phyloP scores from a whole-genome alignment of 2,113 vertebrate genomes.

The Excalfactoria chinensis region DNA sequence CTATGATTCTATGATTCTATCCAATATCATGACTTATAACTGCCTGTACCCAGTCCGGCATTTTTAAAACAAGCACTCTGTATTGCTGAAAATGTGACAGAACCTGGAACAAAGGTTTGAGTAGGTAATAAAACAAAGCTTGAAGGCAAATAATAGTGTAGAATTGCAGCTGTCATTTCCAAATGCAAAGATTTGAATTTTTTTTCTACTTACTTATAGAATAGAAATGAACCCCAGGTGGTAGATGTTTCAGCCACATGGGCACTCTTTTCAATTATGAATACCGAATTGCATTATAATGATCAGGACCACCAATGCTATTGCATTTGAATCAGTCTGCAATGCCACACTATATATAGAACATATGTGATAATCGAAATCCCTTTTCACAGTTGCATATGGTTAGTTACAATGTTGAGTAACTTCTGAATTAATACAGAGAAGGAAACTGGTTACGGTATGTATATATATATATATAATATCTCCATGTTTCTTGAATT shows the following conservation, averaged over 20 bases:
- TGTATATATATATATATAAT: background rate
- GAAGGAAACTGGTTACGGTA: background rate
- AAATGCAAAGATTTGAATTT: background rate
- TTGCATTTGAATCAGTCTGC: background rate
- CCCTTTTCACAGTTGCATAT: background rate
- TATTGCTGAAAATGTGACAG: slow-evolving; percentile 13
- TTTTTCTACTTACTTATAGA: background rate
- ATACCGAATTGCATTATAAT: background rate
- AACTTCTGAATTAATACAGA: background rate
- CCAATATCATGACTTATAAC: background rate
- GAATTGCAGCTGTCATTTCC: slow-evolving; percentile 32
- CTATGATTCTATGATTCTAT: too few relatives aligned
- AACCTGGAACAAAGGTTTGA: background rate
- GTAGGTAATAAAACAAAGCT: background rate
- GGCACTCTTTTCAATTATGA: background rate
- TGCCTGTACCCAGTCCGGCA: background rate
- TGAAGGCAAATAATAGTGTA: background rate
- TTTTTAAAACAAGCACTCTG: background rate
- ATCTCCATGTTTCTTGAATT: background rate
- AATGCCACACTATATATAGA: background rate
- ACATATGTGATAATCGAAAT: background rate
- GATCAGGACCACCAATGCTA: background rate
- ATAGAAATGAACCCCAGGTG: background rate
- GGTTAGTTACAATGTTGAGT: background rate
- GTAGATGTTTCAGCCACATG: background rate